Percentiles rank a stretch among this genome's conserved stretches.
These are phyloP conservation scores for Encarsia formosa DNA, from an alignment of 2,888 invertebrate species.

Conservation along the genomic window DNA sequence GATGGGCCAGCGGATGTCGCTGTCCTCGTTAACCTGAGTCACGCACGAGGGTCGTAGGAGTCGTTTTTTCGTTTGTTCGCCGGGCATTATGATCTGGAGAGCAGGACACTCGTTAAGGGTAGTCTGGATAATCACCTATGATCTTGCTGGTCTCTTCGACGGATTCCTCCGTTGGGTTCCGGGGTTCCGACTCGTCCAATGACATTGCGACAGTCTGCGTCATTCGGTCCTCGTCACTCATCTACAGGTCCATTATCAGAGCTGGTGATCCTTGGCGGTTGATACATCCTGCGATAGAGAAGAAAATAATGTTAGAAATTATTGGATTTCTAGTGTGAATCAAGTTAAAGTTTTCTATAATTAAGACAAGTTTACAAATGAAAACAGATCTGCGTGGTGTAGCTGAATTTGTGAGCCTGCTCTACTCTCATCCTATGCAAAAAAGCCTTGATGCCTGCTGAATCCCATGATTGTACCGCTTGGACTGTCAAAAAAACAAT, in stretches of 20 bases:
- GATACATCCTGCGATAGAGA: constrained; percentile 34
- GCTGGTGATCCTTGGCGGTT: constrained; percentile 37
- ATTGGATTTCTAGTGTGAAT: too few relatives aligned
- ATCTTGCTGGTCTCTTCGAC: constrained; percentile 50
- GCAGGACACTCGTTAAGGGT: constrained; percentile 67
- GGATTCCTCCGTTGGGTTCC: constrained; percentile 40
- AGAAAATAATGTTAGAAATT: background rate
- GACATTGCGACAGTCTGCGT: constrained; percentile 69
- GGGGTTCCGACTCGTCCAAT: constrained; percentile 50
- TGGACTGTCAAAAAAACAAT: too few relatives aligned
- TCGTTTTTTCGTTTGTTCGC: constrained; percentile 47
- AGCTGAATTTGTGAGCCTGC: constrained; percentile 67
- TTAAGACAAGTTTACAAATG: background rate
- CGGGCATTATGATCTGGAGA: constrained; percentile 66
- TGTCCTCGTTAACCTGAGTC: constrained; percentile 81
- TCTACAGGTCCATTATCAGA: constrained; percentile 53
- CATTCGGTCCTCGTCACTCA: constrained; percentile 61
- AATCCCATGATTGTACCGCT: too few relatives aligned
- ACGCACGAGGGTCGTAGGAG: constrained; percentile 63
- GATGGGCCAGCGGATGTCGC: constrained; percentile 75
- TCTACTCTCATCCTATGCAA: constrained; percentile 65
- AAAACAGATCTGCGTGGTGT: constrained; percentile 39
- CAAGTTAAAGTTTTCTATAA: too few relatives aligned
- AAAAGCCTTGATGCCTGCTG: constrained; percentile 67
- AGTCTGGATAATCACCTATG: constrained; percentile 64